Percentiles rank a stretch among this genome's conserved stretches.
Conservation (phyloP, 1,140 invertebrate genomes). For the Harlomillsia oculata region DNA sequence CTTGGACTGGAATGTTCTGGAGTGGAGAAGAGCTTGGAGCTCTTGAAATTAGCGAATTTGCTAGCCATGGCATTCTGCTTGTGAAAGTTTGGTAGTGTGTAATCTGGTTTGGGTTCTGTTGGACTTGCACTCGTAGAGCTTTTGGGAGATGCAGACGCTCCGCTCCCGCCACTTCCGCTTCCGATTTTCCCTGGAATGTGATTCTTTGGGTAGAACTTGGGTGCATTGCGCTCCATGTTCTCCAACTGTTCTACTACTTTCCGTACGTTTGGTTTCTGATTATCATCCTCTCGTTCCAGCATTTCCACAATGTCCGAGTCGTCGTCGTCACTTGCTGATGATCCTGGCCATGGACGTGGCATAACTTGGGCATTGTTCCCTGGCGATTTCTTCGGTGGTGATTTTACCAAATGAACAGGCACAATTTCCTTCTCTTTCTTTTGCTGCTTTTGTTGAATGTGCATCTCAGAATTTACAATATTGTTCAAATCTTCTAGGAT, state of each 20-base stretch:
- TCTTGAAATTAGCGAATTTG: conserved; percentile 35
- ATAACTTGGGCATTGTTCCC: neutral
- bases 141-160: neutral
- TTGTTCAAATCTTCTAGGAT: conserved; percentile 35
- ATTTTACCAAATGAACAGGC: conserved; percentile 29
- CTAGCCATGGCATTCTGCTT: conserved; percentile 33
- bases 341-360: conserved; percentile 29
- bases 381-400: conserved; percentile 18
- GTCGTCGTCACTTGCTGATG: conserved; percentile 29
- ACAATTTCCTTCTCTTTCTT: conserved; percentile 31
- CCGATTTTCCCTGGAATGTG: conserved; percentile 3
- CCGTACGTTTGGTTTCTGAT: conserved; percentile 20
- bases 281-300: conserved; percentile 4
- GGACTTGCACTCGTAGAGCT: conserved; percentile 5
- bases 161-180: neutral
- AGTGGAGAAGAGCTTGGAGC: conserved; percentile 29
- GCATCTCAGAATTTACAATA: conserved; percentile 32
- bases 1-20: too few species aligned
- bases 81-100: conserved; percentile 32
- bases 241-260: conserved; percentile 29
- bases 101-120: conserved; percentile 21
- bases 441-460: neutral
- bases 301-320: conserved; percentile 28
- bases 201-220: conserved; percentile 18
- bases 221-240: conserved; percentile 14